Evolutionary conservation across 2,888 invertebrate genomes (phyloP).

Genomic region (Cephus nigrinus): DNA sequence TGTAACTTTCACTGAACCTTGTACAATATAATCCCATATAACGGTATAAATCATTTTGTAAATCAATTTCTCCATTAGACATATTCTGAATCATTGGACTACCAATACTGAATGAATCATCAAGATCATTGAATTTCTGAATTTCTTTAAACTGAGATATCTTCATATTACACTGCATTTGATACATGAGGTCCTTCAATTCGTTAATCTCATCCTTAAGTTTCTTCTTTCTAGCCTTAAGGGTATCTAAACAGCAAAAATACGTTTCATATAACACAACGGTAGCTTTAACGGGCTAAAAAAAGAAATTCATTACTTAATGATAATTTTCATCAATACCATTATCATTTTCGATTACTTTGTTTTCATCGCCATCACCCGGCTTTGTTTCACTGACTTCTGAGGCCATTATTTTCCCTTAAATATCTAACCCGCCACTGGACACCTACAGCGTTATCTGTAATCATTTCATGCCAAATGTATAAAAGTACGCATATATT

Average conservation of each 20-base stretch:
- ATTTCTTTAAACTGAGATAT: background rate
- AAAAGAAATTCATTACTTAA: too few species aligned
- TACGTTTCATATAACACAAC: background rate
- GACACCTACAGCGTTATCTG: background rate
- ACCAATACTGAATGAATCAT: background rate
- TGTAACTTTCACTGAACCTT: conserved; percentile 5
- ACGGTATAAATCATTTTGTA: conserved; percentile 18
- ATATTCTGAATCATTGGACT: background rate
- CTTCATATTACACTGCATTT: background rate
- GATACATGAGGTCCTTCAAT: background rate
- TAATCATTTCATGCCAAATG: background rate
- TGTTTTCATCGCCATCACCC: background rate
- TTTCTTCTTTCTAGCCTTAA: background rate
- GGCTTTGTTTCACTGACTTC: background rate
- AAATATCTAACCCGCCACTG: background rate
- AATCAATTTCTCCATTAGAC: background rate
- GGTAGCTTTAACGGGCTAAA: background rate
- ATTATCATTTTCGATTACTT: background rate
- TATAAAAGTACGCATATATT: background rate
- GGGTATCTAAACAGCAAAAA: background rate
- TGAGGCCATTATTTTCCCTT: background rate
- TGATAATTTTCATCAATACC: background rate
- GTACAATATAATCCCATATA: conserved; percentile 25
- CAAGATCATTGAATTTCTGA: background rate
- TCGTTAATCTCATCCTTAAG: background rate